These are phyloP conservation scores for Exaiptasia diaphana DNA, from an alignment of 64 coral and sea anemone species.

Conservation along the genomic window DNA sequence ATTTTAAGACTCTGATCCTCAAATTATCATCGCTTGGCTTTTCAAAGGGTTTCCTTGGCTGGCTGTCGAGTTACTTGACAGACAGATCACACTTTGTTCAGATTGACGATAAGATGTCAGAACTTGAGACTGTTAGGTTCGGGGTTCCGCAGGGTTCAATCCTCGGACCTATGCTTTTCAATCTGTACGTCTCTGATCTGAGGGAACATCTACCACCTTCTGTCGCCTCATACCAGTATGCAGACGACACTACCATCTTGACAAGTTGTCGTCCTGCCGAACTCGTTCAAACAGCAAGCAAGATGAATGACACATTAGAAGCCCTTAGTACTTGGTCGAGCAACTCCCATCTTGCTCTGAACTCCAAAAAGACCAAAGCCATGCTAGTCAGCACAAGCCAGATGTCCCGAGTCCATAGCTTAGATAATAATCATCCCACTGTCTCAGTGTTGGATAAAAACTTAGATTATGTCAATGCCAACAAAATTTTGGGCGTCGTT, in stretches of 20 bases:
- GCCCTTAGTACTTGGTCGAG: constrained; percentile 2
- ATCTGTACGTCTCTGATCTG: constrained; percentile 58
- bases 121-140: background rate
- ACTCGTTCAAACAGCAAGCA: background rate
- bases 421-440: too few relatives aligned
- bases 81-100: constrained; percentile 41
- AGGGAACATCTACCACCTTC: constrained; percentile 9
- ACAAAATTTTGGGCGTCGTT: too few relatives aligned
- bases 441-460: too few relatives aligned
- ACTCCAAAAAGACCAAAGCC: constrained; percentile 25
- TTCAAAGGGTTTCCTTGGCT: constrained; percentile 28
- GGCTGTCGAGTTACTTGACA: constrained; percentile 32
- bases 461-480: too few relatives aligned
- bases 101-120: constrained; percentile 27
- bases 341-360: background rate
- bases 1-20: constrained; percentile 10
- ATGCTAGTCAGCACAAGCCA: constrained; percentile 19
- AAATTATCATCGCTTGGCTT: constrained; percentile 40
- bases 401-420: constrained; percentile 5
- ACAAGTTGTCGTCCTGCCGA: constrained; percentile 12
- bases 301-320: constrained; percentile 4
- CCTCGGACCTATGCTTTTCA: constrained; percentile 54
- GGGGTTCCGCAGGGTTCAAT: constrained; percentile 64
- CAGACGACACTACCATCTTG: constrained; percentile 40
- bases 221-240: constrained; percentile 30